Evolutionary conservation across 2,888 invertebrate species (phyloP).

Genomic region (Alentia gelatinosa): DNA sequence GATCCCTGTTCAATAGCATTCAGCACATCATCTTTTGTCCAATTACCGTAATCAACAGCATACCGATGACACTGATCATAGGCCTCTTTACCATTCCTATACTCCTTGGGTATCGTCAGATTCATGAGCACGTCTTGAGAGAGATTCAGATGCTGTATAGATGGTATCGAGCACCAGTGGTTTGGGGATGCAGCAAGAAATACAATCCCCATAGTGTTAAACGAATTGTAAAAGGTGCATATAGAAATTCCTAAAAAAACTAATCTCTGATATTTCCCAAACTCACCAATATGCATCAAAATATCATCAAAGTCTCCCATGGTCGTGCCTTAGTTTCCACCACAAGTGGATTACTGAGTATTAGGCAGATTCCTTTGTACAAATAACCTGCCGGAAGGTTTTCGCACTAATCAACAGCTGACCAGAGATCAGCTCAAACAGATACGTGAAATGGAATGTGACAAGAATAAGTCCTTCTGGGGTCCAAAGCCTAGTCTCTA

Average conservation of each 20-base stretch:
- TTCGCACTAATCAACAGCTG: too few species aligned
- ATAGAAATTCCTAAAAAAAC: not conserved
- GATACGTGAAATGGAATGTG: too few species aligned
- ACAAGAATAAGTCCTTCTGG: too few species aligned
- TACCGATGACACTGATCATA: constrained; percentile 52
- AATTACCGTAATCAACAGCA: not conserved
- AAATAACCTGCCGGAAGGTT: too few species aligned
- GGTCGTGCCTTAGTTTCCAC: too few species aligned
- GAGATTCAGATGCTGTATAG: not conserved
- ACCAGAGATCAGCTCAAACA: too few species aligned
- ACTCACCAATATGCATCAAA: constrained; percentile 5
- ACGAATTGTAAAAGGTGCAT: not conserved
- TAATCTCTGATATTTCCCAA: constrained; percentile 9
- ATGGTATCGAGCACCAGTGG: constrained; percentile 49
- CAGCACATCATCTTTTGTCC: not conserved
- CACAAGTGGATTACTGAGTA: too few species aligned
- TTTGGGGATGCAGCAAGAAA: constrained; percentile 43
- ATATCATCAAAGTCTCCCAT: not conserved
- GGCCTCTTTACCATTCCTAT: not conserved
- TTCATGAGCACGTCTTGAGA: not conserved
- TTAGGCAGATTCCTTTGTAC: too few species aligned
- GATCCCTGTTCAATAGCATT: not conserved
- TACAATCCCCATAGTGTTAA: constrained; percentile 41
- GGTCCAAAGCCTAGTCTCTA: too few species aligned
- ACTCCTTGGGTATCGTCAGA: constrained; percentile 25